Evolutionary conservation across 2,113 vertebrate species (phyloP).

Genomic region (Corythaixoides concolor): DNA sequence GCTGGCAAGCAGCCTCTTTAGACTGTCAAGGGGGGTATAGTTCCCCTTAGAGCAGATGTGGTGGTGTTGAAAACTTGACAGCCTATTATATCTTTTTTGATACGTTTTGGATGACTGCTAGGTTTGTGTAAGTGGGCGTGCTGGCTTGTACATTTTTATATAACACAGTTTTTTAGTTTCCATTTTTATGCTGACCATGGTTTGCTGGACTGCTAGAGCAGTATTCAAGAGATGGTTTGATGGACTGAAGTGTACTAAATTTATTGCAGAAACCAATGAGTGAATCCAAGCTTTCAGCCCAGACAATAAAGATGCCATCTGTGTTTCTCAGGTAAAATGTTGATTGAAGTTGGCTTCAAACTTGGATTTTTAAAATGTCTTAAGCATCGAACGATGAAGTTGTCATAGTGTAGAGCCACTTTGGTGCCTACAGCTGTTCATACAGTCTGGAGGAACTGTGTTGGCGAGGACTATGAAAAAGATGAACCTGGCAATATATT

Average conservation of each 20-base stretch:
- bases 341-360: not conserved
- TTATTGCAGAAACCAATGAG: not conserved
- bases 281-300: not conserved
- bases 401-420: not conserved
- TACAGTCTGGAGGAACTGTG: not conserved
- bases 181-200: not conserved
- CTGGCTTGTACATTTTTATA: not conserved
- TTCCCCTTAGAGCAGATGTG: not conserved
- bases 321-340: not conserved
- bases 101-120: not conserved
- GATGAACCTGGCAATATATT: not conserved
- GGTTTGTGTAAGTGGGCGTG: not conserved
- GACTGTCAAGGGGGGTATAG: not conserved
- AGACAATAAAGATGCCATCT: not conserved
- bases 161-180: not conserved
- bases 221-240: not conserved
- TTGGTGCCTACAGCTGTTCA: not conserved
- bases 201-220: not conserved
- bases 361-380: not conserved
- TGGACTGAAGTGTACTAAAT: not conserved
- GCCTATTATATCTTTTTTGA: not conserved
- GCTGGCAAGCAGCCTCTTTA: not conserved
- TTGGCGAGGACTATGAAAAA: not conserved
- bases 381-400: fast-evolving
- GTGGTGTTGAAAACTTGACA: not conserved